Base-by-base conservation (phyloP, 1,140 invertebrate species). In the Drosophila bocqueti region DNA sequence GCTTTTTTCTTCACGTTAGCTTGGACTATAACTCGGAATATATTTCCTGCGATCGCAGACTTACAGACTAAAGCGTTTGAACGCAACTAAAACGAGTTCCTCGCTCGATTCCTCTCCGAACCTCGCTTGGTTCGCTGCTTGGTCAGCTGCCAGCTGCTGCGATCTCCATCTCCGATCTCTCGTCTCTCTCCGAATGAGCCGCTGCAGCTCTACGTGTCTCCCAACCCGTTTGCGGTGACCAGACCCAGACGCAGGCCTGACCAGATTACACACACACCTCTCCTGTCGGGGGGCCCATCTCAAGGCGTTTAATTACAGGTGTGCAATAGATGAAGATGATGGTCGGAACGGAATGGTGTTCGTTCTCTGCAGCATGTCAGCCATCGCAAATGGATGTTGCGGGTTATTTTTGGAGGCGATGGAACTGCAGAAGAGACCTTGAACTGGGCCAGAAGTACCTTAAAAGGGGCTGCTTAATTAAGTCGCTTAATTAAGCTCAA, bases 51-150 rank as follows among this genome's bases (percentile, higher is more conserved):
- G 83, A 74, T 87, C 83, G 77, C 81, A 81, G 75, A 89, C 85
- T 90, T 90, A 90, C 86, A 90, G 85, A 90, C 85, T 90, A 90
- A 90, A 90, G 86, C 82, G 85, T 90, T 90, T 90, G 85, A 77
- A 90, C 85, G 85, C 85, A 80, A 90, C 85, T 90, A 91, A 90
- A 90, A 90, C 85, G 75, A 80, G 86, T 91, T 85, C 79, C 71
- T 65, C 49, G 72, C 65, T 67, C 57, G 68, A 65, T 71, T 90
- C 71, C 85, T 90, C 85, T 82, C 85, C 63, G 66, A 65, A 59
- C 47, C 68, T 67, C 61, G 36, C 54, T 57, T 40, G 54, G 54
- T 24, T 26, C 40, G 52, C 31, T 54, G 52, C 31, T 54, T 74
- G 85, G 83, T 80, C 83, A 89, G 68, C 77, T 74, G 55, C 54